A percentile compares a stretch with the other conserved stretches of the same genome.
Conservation (phyloP, 2,113 vertebrate species). For the Equus przewalskii region DNA sequence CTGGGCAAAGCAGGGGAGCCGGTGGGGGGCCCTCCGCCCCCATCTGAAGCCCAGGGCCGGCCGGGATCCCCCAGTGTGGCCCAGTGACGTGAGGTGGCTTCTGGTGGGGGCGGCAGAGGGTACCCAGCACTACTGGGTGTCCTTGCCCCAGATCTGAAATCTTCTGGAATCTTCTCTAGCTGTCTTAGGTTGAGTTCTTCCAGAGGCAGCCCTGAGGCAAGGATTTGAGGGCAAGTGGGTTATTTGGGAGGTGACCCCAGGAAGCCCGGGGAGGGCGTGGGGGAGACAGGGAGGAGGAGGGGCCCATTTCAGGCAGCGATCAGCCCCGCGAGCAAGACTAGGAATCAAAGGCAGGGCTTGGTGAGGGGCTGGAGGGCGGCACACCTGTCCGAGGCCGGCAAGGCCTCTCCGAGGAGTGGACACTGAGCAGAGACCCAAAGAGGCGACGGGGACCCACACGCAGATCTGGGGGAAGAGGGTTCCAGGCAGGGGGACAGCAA, state of each 20-base stretch:
- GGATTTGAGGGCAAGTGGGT: not conserved
- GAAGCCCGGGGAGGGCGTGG: not conserved
- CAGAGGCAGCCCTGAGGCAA: not conserved
- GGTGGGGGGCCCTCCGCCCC: not conserved
- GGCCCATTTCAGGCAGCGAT: not conserved
- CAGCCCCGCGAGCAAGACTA: not conserved
- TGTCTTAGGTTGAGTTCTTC: not conserved
- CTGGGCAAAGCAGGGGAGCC: not conserved
- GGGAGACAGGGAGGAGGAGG: not conserved
- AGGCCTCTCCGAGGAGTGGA: not conserved
- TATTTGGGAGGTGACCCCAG: not conserved
- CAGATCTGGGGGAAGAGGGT: not conserved
- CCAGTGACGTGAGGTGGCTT: not conserved
- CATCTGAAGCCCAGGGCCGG: too few relatives aligned
- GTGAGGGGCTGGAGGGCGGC: not conserved
- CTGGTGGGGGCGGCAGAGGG: not conserved
- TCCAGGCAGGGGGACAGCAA: not conserved
- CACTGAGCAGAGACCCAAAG: not conserved
- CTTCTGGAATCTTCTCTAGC: not conserved
- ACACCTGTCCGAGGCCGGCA: not conserved
- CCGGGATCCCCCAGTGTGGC: not conserved
- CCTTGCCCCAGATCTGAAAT: not conserved
- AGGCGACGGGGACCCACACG: not conserved
- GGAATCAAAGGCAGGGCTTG: not conserved
- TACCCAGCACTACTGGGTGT: not conserved